Evolutionary conservation across 2,113 vertebrate genomes (phyloP).

Genomic region (Dromiciops gliroides): DNA sequence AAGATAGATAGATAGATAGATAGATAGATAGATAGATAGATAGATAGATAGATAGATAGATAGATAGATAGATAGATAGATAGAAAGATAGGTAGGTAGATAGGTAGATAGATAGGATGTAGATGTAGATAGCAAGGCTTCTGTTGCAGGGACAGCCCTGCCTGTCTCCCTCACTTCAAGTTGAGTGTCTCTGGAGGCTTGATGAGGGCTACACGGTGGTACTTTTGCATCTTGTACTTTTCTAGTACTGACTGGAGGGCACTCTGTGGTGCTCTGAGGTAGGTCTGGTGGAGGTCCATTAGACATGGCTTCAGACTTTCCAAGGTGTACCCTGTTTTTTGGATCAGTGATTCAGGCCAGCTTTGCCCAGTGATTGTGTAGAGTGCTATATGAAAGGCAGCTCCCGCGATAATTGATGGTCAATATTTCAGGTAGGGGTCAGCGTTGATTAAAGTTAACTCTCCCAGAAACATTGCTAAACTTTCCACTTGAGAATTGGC

Average conservation of each 20-base stretch:
- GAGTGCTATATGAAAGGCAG: slow-evolving; percentile 91
- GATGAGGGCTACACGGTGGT: slow-evolving; percentile 91
- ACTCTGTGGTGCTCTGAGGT: slow-evolving; percentile 91
- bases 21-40: no score
- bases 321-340: slow-evolving; percentile 90
- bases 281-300: slow-evolving; percentile 90
- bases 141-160: slow-evolving; percentile 75
- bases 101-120: no score
- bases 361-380: slow-evolving; percentile 88
- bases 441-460: slow-evolving; percentile 94
- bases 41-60: no score
- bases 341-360: slow-evolving; percentile 89
- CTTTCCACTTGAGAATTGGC: slow-evolving; percentile 88
- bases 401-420: slow-evolving; percentile 93
- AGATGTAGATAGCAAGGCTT: slow-evolving; percentile 83
- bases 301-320: slow-evolving; percentile 93
- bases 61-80: no score
- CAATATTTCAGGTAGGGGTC: slow-evolving; percentile 96
- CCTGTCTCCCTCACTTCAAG: slow-evolving; percentile 78
- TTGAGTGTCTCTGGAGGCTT: slow-evolving; percentile 87
- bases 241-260: slow-evolving; percentile 95
- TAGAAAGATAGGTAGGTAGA: no score
- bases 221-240: slow-evolving; percentile 96
- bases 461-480: slow-evolving; percentile 94
- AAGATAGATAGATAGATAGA: no score